Percentiles rank a stretch among this genome's conserved stretches.
Conservation (phyloP, 2,888 invertebrate species). For the Drosophila siamana region DNA sequence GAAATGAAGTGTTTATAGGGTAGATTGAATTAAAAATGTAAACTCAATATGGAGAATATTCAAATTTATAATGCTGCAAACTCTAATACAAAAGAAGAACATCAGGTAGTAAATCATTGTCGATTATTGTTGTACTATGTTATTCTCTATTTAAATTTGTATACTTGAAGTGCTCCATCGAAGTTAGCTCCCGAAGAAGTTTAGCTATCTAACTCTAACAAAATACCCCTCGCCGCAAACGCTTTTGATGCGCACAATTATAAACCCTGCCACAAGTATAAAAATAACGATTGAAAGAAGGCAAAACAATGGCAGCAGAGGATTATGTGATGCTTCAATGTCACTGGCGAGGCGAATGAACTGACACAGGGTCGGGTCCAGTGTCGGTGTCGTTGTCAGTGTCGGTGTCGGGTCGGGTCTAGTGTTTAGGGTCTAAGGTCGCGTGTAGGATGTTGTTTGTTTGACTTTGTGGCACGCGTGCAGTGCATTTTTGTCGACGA, state of each 20-base stretch:
- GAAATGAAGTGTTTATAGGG: neutral
- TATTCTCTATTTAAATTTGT: too few relatives aligned
- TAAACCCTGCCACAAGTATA: neutral
- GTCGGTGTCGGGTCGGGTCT: neutral
- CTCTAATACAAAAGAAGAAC: too few relatives aligned
- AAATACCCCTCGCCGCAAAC: neutral
- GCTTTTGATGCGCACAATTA: neutral
- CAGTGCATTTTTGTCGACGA: slow-evolving; percentile 19
- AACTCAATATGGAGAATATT: too few relatives aligned
- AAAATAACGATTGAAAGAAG: slow-evolving; percentile 10
- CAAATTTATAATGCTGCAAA: too few relatives aligned
- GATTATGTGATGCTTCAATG: slow-evolving; percentile 46
- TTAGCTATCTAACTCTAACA: too few relatives aligned
- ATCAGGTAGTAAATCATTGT: neutral
- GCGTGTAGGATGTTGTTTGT: slow-evolving; percentile 39
- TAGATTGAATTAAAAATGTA: too few relatives aligned
- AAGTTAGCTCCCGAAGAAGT: too few relatives aligned
- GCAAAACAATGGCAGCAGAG: slow-evolving; percentile 5
- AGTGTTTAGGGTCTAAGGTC: slow-evolving; percentile 7
- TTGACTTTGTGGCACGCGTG: slow-evolving; percentile 40
- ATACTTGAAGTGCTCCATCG: too few relatives aligned
- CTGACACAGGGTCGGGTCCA: slow-evolving; percentile 3
- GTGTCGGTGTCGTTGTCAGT: too few relatives aligned
- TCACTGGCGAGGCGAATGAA: slow-evolving; percentile 45
- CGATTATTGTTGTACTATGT: too few relatives aligned